Base-by-base conservation (phyloP, 1,140 invertebrate genomes). In the Zaprionus camerounensis region DNA sequence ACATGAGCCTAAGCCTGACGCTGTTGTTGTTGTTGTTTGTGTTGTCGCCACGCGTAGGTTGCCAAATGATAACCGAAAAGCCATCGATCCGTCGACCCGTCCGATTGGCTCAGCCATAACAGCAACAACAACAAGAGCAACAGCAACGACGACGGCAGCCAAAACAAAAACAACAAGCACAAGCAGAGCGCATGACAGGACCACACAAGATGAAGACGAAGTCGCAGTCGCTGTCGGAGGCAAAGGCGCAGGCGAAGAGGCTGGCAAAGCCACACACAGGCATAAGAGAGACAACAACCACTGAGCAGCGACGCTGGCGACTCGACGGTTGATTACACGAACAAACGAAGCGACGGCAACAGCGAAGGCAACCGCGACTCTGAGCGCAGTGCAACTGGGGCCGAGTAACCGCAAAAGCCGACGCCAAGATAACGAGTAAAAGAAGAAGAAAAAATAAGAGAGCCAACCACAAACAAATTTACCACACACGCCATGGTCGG, bases 341-440 rank as follows among this genome's bases (percentile, higher is more conserved):
- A 87, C 82, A 87, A 85, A 82, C 83, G 83, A 86, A 86, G 75
- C 82, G 82, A 84, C 64, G 59, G 15, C 59, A 51, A 63, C 28
- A 12, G 20, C n/a, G 31, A 34, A 11, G 31, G 41, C 41, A n/a
- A 17, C 41, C n/a, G 41, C 41, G 51, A 64, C 59, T 20, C 51
- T 20, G 65, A 12, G 68, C 31, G 9, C 31, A 66, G 22, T 44
- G 44, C 26, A 38, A 44, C 24, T 26, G 62, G 12, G 38, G 59
- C 31, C 34, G 68, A 53, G 61, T 71, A 85, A 90, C 85, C 85
- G 86, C 85, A 88, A 90, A 85, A 90, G 75, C 63, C 85, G 85
- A 88, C 84, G 84, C 84, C 85, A 84, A 88, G 84, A 88, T 88
- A 88, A 90, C 85, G 80, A 87, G 84, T 81, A 88, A 85, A 69